phyloP scores from a whole-genome alignment of 2,797 vertebrate species.

The Pipistrellus nathusii region DNA sequence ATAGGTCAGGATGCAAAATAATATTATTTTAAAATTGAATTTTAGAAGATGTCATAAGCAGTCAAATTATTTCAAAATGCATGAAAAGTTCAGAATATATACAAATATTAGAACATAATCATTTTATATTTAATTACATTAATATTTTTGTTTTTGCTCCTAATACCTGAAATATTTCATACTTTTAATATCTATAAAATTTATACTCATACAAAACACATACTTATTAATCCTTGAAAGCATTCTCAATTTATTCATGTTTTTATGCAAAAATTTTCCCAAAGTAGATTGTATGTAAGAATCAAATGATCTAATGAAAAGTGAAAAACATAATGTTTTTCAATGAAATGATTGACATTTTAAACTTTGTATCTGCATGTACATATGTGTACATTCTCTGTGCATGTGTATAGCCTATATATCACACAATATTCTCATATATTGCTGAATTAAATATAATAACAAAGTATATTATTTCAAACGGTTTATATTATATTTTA shows the following conservation, averaged over 20 bases:
- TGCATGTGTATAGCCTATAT: not conserved
- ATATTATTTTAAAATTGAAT: conserved; percentile 16
- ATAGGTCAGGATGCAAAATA: not conserved
- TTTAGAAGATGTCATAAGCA: not conserved
- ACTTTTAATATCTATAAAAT: not conserved
- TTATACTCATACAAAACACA: not conserved
- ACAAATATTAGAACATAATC: not conserved
- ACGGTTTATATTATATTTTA: not conserved
- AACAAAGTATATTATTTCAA: not conserved
- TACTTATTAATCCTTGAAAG: not conserved
- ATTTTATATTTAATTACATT: not conserved
- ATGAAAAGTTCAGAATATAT: not conserved
- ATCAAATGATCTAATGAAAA: not conserved
- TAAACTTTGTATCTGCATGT: not conserved
- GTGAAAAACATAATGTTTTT: not conserved
- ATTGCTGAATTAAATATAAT: not conserved
- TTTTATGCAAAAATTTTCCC: not conserved
- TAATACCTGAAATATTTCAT: not conserved
- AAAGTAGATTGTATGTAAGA: not conserved
- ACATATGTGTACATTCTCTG: not conserved
- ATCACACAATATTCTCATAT: not conserved
- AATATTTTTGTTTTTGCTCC: not conserved
- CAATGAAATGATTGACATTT: not conserved
- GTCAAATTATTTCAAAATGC: conserved; percentile 3
- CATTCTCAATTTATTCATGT: not conserved